These are phyloP conservation scores for Parotocinclus haroldoi DNA, from an alignment of 2,797 vertebrate genomes.

Conservation along the genomic window DNA sequence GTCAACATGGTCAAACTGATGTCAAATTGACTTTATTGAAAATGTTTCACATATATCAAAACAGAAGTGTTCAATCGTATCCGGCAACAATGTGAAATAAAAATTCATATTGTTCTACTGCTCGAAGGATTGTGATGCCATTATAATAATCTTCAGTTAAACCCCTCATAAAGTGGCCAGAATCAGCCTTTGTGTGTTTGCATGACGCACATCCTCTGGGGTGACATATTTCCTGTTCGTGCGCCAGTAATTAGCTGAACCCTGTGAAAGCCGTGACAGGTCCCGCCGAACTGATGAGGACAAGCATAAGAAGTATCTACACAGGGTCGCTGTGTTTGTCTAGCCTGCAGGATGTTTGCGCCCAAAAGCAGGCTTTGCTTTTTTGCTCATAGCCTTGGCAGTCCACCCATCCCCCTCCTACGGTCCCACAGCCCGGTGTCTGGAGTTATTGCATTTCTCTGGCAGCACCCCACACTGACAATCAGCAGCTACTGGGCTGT, in stretches of 20 bases:
- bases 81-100: neutral
- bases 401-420: conserved; percentile 46
- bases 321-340: conserved; percentile 28
- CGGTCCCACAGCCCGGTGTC: conserved; percentile 66
- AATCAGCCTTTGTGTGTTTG: neutral
- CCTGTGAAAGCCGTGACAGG: conserved; percentile 26
- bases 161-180: too few species aligned
- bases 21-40: conserved; percentile 33
- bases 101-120: neutral
- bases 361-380: conserved; percentile 34
- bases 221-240: conserved; percentile 35
- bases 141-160: too few species aligned
- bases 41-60: conserved; percentile 18
- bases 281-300: conserved; percentile 22
- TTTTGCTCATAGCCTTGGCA: conserved; percentile 35
- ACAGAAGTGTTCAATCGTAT: conserved; percentile 8
- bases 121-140: too few species aligned
- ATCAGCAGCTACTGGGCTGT: conserved; percentile 50
- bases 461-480: conserved; percentile 54
- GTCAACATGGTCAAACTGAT: conserved; percentile 14
- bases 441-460: conserved; percentile 73
- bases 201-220: conserved; percentile 31
- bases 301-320: conserved; percentile 23
- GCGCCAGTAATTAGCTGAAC: conserved; percentile 33
- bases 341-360: conserved; percentile 33